These are phyloP conservation scores for Melieria crassipennis DNA, from an alignment of 2,888 invertebrate species.

Conservation along the genomic window DNA sequence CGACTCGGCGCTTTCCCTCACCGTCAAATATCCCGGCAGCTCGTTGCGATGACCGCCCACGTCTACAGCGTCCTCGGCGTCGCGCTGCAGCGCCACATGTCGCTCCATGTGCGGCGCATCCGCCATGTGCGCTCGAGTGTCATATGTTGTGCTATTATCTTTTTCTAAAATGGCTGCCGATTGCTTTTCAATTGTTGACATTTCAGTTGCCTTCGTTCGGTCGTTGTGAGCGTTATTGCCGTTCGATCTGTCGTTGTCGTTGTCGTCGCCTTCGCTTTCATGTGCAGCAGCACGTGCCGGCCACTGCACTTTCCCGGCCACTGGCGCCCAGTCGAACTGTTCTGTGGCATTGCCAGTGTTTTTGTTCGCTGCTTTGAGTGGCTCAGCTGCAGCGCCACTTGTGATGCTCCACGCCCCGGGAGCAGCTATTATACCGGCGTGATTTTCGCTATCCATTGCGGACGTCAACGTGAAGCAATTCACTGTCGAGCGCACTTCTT, in stretches of 20 bases:
- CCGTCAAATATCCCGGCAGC: constrained; percentile 8
- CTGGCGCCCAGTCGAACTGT: no score
- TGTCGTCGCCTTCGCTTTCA: constrained; percentile 5
- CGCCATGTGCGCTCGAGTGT: constrained; percentile 13
- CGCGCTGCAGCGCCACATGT: background rate
- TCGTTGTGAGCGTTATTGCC: background rate
- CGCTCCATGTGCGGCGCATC: background rate
- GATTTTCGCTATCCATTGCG: background rate
- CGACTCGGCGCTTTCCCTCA: constrained; percentile 6
- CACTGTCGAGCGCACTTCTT: constrained; percentile 10
- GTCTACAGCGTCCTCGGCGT: constrained; percentile 18
- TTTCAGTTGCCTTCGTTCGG: constrained; percentile 30
- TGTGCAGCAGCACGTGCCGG: no score
- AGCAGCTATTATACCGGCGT: background rate
- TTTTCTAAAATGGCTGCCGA: constrained; percentile 28
- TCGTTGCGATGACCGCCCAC: background rate
- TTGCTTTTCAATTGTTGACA: constrained; percentile 42
- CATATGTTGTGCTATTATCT: constrained; percentile 28
- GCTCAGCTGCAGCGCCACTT: background rate
- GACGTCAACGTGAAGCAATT: constrained; percentile 7
- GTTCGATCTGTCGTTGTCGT: constrained; percentile 4
- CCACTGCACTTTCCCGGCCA: no score
- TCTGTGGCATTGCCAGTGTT: no score
- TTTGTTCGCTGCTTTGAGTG: no score
- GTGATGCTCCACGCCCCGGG: background rate